Conservation (phyloP, 2,888 invertebrate species). For the Rhagophthalmus giganteus region DNA sequence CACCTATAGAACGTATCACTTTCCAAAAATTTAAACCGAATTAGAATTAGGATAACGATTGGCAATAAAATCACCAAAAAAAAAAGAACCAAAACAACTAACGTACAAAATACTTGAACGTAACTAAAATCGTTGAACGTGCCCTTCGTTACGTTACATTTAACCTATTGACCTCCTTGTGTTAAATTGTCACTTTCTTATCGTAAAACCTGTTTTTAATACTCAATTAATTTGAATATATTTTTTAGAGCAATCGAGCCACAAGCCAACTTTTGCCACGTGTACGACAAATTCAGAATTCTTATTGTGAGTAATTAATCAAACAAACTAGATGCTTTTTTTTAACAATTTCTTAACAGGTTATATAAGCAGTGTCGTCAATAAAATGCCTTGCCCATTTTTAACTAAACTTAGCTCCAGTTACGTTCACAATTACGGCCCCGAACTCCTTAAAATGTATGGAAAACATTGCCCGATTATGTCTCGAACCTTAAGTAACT, state of each 20-base stretch:
- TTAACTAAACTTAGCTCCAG: slow-evolving; percentile 76
- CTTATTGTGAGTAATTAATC: slow-evolving; percentile 10
- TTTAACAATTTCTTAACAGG: slow-evolving; percentile 8
- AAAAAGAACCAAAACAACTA: background rate
- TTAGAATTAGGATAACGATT: too few relatives aligned
- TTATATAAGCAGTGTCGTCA: slow-evolving; percentile 13
- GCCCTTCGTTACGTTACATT: background rate
- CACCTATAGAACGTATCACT: too few relatives aligned
- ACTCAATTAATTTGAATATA: slow-evolving; percentile 1
- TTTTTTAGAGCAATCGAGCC: slow-evolving; percentile 15
- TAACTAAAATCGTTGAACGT: background rate
- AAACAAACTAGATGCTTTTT: background rate
- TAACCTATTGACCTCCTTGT: slow-evolving; percentile 14
- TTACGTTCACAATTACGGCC: slow-evolving; percentile 82
- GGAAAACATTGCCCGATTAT: slow-evolving; percentile 80
- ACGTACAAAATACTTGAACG: background rate
- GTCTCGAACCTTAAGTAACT: slow-evolving; percentile 57
- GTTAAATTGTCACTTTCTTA: slow-evolving; percentile 12
- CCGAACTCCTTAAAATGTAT: slow-evolving; percentile 75
- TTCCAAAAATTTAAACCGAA: too few relatives aligned
- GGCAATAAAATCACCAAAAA: background rate
- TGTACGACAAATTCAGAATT: slow-evolving; percentile 2
- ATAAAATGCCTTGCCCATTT: slow-evolving; percentile 86
- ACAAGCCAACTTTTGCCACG: slow-evolving; percentile 11
- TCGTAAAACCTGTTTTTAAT: slow-evolving; percentile 11